phyloP scores from a whole-genome alignment of 2,888 invertebrate genomes.

The Ypsolopha scabrella region DNA sequence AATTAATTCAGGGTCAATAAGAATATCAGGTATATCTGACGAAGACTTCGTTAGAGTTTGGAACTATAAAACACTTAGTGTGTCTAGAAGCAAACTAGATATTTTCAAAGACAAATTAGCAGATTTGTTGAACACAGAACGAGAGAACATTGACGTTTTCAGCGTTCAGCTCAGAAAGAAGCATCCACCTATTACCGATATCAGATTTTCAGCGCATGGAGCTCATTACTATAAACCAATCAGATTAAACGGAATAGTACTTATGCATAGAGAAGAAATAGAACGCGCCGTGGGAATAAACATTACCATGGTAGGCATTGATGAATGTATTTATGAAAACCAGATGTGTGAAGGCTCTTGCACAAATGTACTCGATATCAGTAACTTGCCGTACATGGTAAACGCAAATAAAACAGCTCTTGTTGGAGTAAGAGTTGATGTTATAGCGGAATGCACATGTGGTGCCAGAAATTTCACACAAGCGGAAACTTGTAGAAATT shows the following conservation, averaged over 20 bases:
- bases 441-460: slow-evolving; percentile 93
- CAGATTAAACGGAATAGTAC: slow-evolving; percentile 91
- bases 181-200: slow-evolving; percentile 90
- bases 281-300: slow-evolving; percentile 95
- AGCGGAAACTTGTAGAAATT: slow-evolving; percentile 88
- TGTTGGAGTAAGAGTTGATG: slow-evolving; percentile 95
- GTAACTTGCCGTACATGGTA: slow-evolving; percentile 92
- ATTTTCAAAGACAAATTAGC: slow-evolving; percentile 90
- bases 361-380: slow-evolving; percentile 91
- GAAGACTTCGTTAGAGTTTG: slow-evolving; percentile 96
- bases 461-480: slow-evolving; percentile 93
- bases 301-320: slow-evolving; percentile 98
- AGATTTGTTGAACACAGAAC: slow-evolving; percentile 85
- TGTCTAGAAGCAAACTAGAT: slow-evolving; percentile 89
- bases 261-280: slow-evolving; percentile 94
- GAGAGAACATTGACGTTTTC: slow-evolving; percentile 95
- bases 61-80: slow-evolving; percentile 90
- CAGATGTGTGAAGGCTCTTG: slow-evolving; percentile 97
- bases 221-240: slow-evolving; percentile 97
- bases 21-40: slow-evolving; percentile 93
- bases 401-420: slow-evolving; percentile 97
- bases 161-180: slow-evolving; percentile 92
- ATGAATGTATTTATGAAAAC: slow-evolving; percentile 95
- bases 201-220: slow-evolving; percentile 94
- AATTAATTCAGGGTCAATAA: slow-evolving; percentile 93